phyloP scores from a whole-genome alignment of 2,888 invertebrate genomes.

The Pheosia tremula region DNA sequence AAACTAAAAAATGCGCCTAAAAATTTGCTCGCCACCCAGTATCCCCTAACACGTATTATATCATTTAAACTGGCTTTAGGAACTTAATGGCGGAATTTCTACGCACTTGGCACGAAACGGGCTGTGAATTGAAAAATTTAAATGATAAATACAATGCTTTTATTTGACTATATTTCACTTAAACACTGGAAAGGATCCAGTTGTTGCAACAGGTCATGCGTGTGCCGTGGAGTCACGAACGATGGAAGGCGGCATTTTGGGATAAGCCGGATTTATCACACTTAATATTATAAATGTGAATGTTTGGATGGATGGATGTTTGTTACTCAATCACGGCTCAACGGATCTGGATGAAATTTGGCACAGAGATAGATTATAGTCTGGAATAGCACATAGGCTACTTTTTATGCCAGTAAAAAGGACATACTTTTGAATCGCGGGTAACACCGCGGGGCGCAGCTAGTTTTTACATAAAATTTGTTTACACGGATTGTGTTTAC shows the following conservation, averaged over 20 bases:
- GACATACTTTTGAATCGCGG: no score
- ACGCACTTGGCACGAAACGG: slow-evolving; percentile 69
- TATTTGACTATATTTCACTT: slow-evolving; percentile 77
- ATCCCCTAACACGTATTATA: slow-evolving; percentile 39
- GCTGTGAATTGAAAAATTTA: slow-evolving; percentile 80
- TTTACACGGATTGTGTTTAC: no score
- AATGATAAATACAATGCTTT: slow-evolving; percentile 77
- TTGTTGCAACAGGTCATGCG: slow-evolving; percentile 74
- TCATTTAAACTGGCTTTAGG: slow-evolving; percentile 27
- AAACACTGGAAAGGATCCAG: slow-evolving; percentile 74
- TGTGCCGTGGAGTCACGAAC: slow-evolving; percentile 42
- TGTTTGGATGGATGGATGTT: no score
- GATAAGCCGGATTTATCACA: slow-evolving; percentile 3
- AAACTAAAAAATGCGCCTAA: slow-evolving; percentile 38
- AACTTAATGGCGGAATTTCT: slow-evolving; percentile 32
- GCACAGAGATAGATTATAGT: no score
- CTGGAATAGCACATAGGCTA: no score
- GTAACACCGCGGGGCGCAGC: no score
- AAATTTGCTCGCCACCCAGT: slow-evolving; percentile 45
- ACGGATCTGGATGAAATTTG: no score
- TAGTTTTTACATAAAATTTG: no score
- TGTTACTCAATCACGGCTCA: no score
- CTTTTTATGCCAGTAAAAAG: no score
- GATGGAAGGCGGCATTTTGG: slow-evolving; percentile 30
- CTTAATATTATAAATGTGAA: slow-evolving; percentile 2